Evolutionary conservation across 2,888 invertebrate genomes (phyloP).

Genomic region (Eretmocerus hayati): DNA sequence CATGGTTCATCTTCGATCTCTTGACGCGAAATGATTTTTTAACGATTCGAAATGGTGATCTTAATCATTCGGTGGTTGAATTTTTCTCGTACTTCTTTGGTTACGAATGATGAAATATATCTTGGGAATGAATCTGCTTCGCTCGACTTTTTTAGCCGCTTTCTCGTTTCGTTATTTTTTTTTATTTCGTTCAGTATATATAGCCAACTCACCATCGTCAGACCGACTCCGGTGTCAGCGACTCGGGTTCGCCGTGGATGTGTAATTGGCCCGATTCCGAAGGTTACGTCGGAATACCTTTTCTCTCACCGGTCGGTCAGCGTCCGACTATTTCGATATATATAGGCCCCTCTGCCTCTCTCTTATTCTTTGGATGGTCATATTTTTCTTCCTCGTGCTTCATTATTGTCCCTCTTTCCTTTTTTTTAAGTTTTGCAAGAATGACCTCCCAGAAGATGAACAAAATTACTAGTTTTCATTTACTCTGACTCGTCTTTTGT

Average conservation of each 20-base stretch:
- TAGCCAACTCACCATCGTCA: background rate
- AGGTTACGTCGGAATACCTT: slow-evolving; percentile 10
- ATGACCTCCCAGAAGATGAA: background rate
- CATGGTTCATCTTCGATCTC: too few relatives aligned
- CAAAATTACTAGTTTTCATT: slow-evolving; percentile 6
- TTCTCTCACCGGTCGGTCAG: background rate
- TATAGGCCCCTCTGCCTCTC: background rate
- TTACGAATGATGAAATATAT: too few relatives aligned
- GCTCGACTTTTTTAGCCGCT: too few relatives aligned
- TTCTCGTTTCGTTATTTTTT: too few relatives aligned
- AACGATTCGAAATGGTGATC: too few relatives aligned
- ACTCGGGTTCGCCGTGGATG: slow-evolving; percentile 5
- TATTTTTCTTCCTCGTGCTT: background rate
- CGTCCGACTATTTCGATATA: background rate
- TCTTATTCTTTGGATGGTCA: background rate
- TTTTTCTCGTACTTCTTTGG: too few relatives aligned
- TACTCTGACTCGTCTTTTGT: background rate
- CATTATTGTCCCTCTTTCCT: background rate
- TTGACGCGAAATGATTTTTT: too few relatives aligned
- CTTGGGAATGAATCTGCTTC: too few relatives aligned
- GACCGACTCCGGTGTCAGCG: slow-evolving; percentile 15
- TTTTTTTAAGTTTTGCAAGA: background rate
- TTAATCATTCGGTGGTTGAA: too few relatives aligned
- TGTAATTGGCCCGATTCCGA: slow-evolving; percentile 18
- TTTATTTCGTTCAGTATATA: too few relatives aligned